These are phyloP conservation scores for Andrena praecox DNA, from an alignment of 2,888 invertebrate genomes.

Conservation along the genomic window DNA sequence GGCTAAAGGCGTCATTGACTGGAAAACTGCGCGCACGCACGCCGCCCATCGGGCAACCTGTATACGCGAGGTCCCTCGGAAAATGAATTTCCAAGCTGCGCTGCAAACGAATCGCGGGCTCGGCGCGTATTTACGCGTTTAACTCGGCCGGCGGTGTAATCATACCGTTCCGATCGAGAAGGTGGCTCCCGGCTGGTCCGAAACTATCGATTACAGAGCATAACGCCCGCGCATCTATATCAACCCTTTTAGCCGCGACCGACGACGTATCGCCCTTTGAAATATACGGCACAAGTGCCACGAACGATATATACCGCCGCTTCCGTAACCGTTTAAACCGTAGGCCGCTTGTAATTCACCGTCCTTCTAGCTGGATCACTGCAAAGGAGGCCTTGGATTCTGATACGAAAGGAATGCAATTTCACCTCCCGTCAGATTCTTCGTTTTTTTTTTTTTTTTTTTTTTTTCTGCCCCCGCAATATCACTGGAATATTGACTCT, in stretches of 20 bases:
- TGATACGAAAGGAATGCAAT: conserved; percentile 24
- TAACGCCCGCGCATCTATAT: conserved; percentile 53
- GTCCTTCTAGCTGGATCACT: conserved; percentile 16
- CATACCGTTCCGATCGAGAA: conserved; percentile 33
- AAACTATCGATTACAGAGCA: conserved; percentile 60
- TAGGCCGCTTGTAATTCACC: conserved; percentile 39
- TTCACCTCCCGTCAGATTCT: conserved; percentile 7
- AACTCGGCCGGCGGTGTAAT: conserved; percentile 26
- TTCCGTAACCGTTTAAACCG: conserved; percentile 52
- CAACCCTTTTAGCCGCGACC: conserved; percentile 53
- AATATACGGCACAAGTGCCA: conserved; percentile 38
- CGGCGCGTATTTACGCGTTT: background rate
- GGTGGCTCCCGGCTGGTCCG: conserved; percentile 31
- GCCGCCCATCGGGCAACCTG: too few relatives aligned
- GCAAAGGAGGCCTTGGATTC: conserved; percentile 22
- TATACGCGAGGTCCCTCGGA: too few relatives aligned
- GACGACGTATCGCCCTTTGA: conserved; percentile 48
- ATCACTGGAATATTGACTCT: background rate
- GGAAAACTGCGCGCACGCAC: background rate
- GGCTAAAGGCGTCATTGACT: conserved; percentile 38
- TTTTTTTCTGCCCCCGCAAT: background rate
- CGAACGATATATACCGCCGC: conserved; percentile 28
- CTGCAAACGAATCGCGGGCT: too few relatives aligned
- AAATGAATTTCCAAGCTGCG: too few relatives aligned
- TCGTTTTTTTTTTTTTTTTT: too few relatives aligned